Evolutionary conservation across 2,113 vertebrate species (phyloP).

Genomic region (Siniperca knerii): DNA sequence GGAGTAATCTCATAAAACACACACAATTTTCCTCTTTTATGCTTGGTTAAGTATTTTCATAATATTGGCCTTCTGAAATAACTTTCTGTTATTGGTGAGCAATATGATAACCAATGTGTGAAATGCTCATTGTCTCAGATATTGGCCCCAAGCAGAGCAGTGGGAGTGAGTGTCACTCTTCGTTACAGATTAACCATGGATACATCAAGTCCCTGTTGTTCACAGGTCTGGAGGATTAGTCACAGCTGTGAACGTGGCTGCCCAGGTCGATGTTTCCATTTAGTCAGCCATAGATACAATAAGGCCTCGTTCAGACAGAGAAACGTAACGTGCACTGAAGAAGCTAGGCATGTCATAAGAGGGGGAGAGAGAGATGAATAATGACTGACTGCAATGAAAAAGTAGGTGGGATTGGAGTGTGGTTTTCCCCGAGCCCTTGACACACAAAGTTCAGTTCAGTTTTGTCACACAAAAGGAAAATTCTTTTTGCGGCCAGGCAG

Average conservation of each 20-base stretch:
- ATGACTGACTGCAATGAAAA: constrained; percentile 6
- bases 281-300: not conserved
- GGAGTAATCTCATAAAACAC: constrained; percentile 10
- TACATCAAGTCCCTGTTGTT: constrained; percentile 33
- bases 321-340: not conserved
- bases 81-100: constrained; percentile 34
- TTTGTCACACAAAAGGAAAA: constrained; percentile 19
- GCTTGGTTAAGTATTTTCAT: constrained; percentile 45
- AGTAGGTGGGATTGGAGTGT: not conserved
- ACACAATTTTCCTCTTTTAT: constrained; percentile 29
- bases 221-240: constrained; percentile 56
- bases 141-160: constrained; percentile 24
- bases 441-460: constrained; percentile 30
- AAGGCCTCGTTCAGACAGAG: constrained; percentile 7
- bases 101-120: constrained; percentile 35
- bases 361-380: constrained; percentile 9
- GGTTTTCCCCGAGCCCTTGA: constrained; percentile 10
- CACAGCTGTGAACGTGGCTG: constrained; percentile 39
- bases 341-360: not conserved
- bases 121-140: constrained; percentile 29
- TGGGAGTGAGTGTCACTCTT: constrained; percentile 32
- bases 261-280: constrained; percentile 34
- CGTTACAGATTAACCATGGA: constrained; percentile 57
- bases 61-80: constrained; percentile 36
- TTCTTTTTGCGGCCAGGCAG: constrained; percentile 6